A percentile compares a stretch with the other conserved stretches of the same genome.
phyloP scores from a whole-genome alignment of 2,797 vertebrate genomes.

The Cyclura pinguis region DNA sequence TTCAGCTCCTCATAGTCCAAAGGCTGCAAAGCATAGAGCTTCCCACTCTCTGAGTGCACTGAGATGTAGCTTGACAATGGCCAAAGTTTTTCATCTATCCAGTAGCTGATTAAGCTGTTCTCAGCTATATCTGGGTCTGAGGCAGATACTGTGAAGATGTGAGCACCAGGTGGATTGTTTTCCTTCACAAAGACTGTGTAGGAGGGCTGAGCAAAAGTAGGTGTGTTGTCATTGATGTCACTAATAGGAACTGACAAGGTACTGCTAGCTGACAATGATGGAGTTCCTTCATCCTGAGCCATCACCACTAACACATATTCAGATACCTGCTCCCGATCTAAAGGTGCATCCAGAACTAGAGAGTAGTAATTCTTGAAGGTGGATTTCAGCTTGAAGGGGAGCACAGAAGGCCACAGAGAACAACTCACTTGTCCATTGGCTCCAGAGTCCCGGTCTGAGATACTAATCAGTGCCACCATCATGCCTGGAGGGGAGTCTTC shows the following conservation, averaged over 20 bases:
- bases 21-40: conserved; percentile 71
- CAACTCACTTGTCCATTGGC: conserved; percentile 81
- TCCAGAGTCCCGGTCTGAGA: conserved; percentile 81
- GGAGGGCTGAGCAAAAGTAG: conserved; percentile 70
- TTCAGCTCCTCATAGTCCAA: conserved; percentile 76
- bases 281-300: conserved; percentile 72
- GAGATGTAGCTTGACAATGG: conserved; percentile 78
- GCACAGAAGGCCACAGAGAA: conserved; percentile 40
- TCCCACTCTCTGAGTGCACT: conserved; percentile 76
- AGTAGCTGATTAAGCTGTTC: conserved; percentile 76
- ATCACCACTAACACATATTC: conserved; percentile 71
- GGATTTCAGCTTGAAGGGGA: conserved; percentile 80
- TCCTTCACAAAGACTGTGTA: conserved; percentile 80
- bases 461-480: conserved; percentile 82
- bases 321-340: conserved; percentile 75
- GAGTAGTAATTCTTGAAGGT: conserved; percentile 82
- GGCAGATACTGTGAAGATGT: conserved; percentile 76
- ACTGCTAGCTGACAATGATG: conserved; percentile 69
- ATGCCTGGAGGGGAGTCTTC: conserved; percentile 80
- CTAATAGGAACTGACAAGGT: conserved; percentile 68
- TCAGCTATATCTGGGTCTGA: conserved; percentile 75
- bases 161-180: conserved; percentile 77
- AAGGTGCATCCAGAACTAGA: conserved; percentile 70
- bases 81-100: conserved; percentile 44
- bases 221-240: conserved; percentile 83